Base-by-base conservation (phyloP, 2,888 invertebrate species). In the Drosophila colorata region DNA sequence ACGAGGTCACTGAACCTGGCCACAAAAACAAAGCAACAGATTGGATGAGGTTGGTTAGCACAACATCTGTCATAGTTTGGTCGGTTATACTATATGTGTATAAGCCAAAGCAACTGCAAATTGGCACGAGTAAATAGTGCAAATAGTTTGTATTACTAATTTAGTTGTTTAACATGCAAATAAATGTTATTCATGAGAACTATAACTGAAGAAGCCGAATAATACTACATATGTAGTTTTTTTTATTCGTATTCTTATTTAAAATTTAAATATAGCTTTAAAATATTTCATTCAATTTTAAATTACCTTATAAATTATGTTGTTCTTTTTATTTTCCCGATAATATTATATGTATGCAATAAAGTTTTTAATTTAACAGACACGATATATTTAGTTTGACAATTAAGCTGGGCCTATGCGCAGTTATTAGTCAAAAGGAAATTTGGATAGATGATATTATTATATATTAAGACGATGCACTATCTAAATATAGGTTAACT, bases 1-100 rank as follows among this genome's bases (percentile, higher is more conserved):
- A 20, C 13, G 38, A 49, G 85, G 72, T 84, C 72, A 78, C 3
- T 67, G 85, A 84, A 72, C 80, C 33, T 18, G 43, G 35, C 28
- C 37, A 43, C 14, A 51, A 46, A 44, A 56, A 40, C 52, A 64
- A 65, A 46, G 64, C 64, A n/a, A 35, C 31, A 70, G 48, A 65
- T 70, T 70, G 49, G 41, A 75, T 66, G 57, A 57, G 57, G 48
- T 53, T 69, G 47, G 43, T 70, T 70, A 33, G 44, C 33, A 60
- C 68, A 23, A 43, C 61, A 55, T 74, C 52, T 74, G 74, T 66
- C 73, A 78, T 47, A 49, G 35, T 13, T 71, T 48, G 6, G 3
- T 52, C 1, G 33, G 35, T 25, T 28, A 14, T 13, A 28, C 25
- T 28, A 33, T 33, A 33, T 33, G 13, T n/a, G 13, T 43, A 40